Conservation (phyloP, 2,888 invertebrate species). For the Caenorhabditis sulstoni region DNA sequence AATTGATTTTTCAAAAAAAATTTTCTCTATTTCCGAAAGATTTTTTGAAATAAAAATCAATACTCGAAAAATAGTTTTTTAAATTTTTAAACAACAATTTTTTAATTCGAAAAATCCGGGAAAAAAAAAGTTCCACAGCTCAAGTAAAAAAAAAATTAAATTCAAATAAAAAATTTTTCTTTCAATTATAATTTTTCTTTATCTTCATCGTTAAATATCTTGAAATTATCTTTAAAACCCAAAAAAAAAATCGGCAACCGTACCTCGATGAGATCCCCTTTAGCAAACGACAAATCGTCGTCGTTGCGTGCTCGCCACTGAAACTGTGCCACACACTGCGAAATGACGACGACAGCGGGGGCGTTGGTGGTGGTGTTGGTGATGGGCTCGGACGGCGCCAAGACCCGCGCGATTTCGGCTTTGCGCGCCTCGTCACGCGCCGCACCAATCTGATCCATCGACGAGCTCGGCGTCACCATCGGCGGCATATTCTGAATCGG, state of each 20-base stretch:
- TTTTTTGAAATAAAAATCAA: background rate
- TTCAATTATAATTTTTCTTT: background rate
- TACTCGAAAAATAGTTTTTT: no score
- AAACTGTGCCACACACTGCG: conserved; percentile 81
- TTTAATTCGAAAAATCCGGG: no score
- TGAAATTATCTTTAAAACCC: no score
- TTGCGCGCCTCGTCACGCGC: conserved; percentile 55
- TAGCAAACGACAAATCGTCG: conserved; percentile 85
- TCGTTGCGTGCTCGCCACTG: conserved; percentile 85
- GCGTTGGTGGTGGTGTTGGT: no score
- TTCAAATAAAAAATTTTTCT: background rate
- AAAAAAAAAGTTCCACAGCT: background rate
- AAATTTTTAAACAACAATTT: no score
- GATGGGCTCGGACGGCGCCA: background rate
- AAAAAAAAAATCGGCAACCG: no score
- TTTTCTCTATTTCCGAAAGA: no score
- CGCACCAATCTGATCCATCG: conserved; percentile 65
- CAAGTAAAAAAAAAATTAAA: background rate
- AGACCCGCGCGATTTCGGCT: conserved; percentile 46
- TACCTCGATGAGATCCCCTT: conserved; percentile 84
- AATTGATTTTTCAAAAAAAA: no score
- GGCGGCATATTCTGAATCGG: conserved; percentile 73
- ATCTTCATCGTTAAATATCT: no score
- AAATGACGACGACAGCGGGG: conserved; percentile 43
- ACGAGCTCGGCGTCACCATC: conserved; percentile 69